These are phyloP conservation scores for Anoplolepis gracilipes DNA, from an alignment of 1,140 invertebrate genomes.

Conservation along the genomic window DNA sequence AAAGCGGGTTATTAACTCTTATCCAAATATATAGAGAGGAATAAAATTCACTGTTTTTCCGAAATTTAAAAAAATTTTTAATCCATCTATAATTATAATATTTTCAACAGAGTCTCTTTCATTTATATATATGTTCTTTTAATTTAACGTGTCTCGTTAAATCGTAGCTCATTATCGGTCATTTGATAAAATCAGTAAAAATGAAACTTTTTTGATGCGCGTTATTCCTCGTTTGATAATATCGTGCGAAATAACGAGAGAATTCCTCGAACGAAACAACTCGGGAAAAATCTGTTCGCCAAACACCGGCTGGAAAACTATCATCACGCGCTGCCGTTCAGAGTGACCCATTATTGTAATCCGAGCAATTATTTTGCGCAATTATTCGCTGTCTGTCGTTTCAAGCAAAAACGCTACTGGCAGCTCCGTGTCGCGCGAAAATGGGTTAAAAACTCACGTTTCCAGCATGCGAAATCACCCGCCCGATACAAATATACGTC, in stretches of 20 bases:
- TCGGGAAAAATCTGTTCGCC: constrained; percentile 14
- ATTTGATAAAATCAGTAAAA: constrained; percentile 34
- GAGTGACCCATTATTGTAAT: constrained; percentile 59
- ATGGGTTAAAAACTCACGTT: constrained; percentile 48
- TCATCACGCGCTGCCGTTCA: constrained; percentile 57
- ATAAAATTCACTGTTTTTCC: neutral
- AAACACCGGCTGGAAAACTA: constrained; percentile 27
- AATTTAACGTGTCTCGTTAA: neutral
- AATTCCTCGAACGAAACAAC: constrained; percentile 27
- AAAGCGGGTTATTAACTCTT: constrained; percentile 30
- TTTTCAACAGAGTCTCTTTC: no score
- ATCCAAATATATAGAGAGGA: neutral
- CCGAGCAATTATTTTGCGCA: constrained; percentile 57
- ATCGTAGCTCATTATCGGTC: constrained; percentile 16
- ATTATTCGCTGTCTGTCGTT: constrained; percentile 56
- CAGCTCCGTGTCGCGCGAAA: constrained; percentile 38
- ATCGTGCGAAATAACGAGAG: constrained; percentile 38
- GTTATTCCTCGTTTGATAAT: constrained; percentile 37
- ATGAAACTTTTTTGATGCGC: neutral
- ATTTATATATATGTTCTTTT: neutral
- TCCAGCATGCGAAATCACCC: constrained; percentile 62
- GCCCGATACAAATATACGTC: constrained; percentile 48
- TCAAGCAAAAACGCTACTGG: constrained; percentile 44
- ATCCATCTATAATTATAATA: no score
- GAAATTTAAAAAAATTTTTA: neutral